Evolutionary conservation across 1,140 invertebrate species (phyloP).

Genomic region (Nasonia vitripennis): DNA sequence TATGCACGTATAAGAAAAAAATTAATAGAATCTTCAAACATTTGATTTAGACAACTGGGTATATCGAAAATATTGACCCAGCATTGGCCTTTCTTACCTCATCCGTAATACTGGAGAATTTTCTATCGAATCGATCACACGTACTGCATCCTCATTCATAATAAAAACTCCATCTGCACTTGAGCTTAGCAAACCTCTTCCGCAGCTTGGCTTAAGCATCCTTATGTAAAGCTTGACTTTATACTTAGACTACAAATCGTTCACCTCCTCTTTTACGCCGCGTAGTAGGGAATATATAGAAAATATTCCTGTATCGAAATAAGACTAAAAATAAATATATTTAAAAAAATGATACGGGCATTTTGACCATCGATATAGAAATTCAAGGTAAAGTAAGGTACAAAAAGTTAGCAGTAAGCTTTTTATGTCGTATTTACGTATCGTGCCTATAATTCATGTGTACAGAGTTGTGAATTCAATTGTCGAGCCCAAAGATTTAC

Average conservation of each 20-base stretch:
- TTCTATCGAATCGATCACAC: neutral
- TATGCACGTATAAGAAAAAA: no score
- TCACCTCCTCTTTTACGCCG: neutral
- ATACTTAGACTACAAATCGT: neutral
- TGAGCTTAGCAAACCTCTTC: neutral
- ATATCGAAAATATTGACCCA: no score
- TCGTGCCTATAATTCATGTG: neutral
- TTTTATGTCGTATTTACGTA: no score
- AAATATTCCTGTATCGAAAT: neutral
- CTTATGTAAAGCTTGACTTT: conserved; percentile 2
- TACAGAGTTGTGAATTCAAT: neutral
- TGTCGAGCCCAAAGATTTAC: neutral
- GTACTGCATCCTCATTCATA: conserved; percentile 1
- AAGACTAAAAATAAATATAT: neutral
- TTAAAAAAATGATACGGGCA: neutral
- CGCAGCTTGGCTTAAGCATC: neutral
- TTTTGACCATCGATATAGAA: neutral
- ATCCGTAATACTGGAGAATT: neutral
- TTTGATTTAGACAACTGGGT: no score
- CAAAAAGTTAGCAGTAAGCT: neutral
- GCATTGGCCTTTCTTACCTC: neutral
- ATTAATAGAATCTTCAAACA: no score
- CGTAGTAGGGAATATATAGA: neutral
- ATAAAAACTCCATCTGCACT: conserved; percentile 23
- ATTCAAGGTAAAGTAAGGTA: neutral